Evolutionary conservation across 2,888 invertebrate genomes (phyloP).

Genomic region (Philereme transversata): DNA sequence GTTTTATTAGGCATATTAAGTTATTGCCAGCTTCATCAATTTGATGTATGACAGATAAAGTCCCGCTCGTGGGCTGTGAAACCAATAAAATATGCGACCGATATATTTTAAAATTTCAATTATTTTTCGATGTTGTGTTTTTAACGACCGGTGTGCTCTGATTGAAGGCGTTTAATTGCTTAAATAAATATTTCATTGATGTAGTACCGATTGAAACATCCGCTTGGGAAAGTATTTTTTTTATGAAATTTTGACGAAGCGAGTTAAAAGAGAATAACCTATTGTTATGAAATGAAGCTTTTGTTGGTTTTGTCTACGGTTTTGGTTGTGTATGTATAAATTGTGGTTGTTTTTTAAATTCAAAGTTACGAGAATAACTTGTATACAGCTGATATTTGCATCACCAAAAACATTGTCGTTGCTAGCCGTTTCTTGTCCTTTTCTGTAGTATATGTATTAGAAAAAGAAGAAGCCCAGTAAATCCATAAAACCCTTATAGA

Average conservation of each 20-base stretch:
- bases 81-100: slow-evolving; percentile 36
- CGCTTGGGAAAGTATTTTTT: slow-evolving; percentile 31
- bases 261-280: not conserved
- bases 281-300: not conserved
- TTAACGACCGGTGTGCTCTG: slow-evolving; percentile 45
- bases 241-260: slow-evolving; percentile 11
- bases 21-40: slow-evolving; percentile 22
- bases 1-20: slow-evolving; percentile 25
- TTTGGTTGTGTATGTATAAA: too few relatives aligned
- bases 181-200: slow-evolving; percentile 59
- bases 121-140: slow-evolving; percentile 50
- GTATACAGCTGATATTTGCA: too few relatives aligned
- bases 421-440: too few relatives aligned
- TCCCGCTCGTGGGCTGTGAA: slow-evolving; percentile 30
- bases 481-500: slow-evolving; percentile 10
- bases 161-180: slow-evolving; percentile 62
- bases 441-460: too few relatives aligned
- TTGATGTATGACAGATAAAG: slow-evolving; percentile 28
- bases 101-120: slow-evolving; percentile 53
- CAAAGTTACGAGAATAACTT: too few relatives aligned
- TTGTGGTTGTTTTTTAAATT: too few relatives aligned
- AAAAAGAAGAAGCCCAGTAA: not conserved
- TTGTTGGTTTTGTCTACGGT: not conserved
- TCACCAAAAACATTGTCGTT: too few relatives aligned
- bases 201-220: slow-evolving; percentile 41